Percentiles rank a stretch among this genome's conserved stretches.
These are phyloP conservation scores for Fistularia tabacaria DNA, from an alignment of 2,797 vertebrate genomes.

Conservation along the genomic window DNA sequence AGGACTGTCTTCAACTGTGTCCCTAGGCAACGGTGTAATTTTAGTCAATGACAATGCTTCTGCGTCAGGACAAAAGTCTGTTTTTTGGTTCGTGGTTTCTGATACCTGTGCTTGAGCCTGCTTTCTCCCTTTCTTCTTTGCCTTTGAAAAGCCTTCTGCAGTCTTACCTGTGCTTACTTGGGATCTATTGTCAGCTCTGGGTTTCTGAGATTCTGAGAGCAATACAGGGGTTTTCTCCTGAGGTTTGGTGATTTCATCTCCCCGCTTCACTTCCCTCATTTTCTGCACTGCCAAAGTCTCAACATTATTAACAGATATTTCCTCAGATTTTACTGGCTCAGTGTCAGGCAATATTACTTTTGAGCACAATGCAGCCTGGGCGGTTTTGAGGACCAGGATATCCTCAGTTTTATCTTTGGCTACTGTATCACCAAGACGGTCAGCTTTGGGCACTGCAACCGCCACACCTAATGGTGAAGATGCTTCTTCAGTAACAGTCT, in stretches of 20 bases:
- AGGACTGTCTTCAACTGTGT: constrained; percentile 29
- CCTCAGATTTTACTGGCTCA: constrained; percentile 37
- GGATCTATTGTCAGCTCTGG: constrained; percentile 32
- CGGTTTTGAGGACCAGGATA: constrained; percentile 19
- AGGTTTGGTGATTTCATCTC: constrained; percentile 25
- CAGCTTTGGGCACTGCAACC: constrained; percentile 30
- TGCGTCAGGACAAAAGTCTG: constrained; percentile 30
- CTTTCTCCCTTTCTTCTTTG: constrained; percentile 65
- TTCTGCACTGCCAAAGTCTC: constrained; percentile 53
- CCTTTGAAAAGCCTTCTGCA: constrained; percentile 51
- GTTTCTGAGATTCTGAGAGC: constrained; percentile 14
- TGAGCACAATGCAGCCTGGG: constrained; percentile 30
- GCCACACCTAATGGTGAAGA: constrained; percentile 1
- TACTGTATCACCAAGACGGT: constrained; percentile 18
- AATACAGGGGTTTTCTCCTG: constrained; percentile 25
- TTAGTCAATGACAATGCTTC: constrained; percentile 35
- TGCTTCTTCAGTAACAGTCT: constrained; percentile 13
- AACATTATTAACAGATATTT: constrained; percentile 34
- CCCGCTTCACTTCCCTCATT: constrained; percentile 26
- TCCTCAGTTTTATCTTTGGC: constrained; percentile 31
- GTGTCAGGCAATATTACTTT: constrained; percentile 11
- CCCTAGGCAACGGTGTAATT: constrained; percentile 34
- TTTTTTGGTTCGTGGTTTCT: constrained; percentile 36
- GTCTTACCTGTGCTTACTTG: constrained; percentile 19
- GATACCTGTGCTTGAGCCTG: constrained; percentile 33